Evolutionary conservation across 2,797 vertebrate species (phyloP).

Genomic region (Sparidentex hasta): DNA sequence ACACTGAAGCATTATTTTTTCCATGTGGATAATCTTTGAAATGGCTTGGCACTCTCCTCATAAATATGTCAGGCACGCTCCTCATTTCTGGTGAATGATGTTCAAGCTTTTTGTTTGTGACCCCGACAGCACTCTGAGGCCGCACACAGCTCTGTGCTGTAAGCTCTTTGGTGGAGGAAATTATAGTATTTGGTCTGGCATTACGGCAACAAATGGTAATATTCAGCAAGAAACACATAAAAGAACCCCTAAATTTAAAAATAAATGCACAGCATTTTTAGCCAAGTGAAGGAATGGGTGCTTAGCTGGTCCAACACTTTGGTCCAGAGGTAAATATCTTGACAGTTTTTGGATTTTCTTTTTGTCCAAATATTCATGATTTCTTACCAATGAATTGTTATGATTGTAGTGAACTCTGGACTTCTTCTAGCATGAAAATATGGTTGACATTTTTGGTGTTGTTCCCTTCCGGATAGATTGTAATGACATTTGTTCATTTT

Average conservation of each 20-base stretch:
- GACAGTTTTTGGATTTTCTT: not conserved
- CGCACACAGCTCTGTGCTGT: conserved; percentile 1
- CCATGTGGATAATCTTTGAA: conserved; percentile 13
- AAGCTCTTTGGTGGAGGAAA: conserved; percentile 3
- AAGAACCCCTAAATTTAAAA: too few species aligned
- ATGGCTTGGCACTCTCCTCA: conserved; percentile 8
- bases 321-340: not conserved
- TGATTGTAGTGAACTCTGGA: too few species aligned
- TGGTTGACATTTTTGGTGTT: not conserved
- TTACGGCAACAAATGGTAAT: not conserved
- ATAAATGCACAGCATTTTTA: not conserved
- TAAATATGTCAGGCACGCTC: conserved; percentile 14
- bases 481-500: not conserved
- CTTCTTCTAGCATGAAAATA: not conserved
- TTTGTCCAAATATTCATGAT: not conserved
- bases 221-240: not conserved
- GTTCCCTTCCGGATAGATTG: not conserved
- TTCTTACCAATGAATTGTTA: too few species aligned
- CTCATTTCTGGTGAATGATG: conserved; percentile 25
- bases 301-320: too few species aligned
- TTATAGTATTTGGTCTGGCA: conserved; percentile 11
- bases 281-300: not conserved
- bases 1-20: conserved; percentile 37
- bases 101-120: conserved; percentile 15
- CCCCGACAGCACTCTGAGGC: conserved; percentile 1